phyloP scores from a whole-genome alignment of 2,888 invertebrate genomes.

The Drosophila borborema region DNA sequence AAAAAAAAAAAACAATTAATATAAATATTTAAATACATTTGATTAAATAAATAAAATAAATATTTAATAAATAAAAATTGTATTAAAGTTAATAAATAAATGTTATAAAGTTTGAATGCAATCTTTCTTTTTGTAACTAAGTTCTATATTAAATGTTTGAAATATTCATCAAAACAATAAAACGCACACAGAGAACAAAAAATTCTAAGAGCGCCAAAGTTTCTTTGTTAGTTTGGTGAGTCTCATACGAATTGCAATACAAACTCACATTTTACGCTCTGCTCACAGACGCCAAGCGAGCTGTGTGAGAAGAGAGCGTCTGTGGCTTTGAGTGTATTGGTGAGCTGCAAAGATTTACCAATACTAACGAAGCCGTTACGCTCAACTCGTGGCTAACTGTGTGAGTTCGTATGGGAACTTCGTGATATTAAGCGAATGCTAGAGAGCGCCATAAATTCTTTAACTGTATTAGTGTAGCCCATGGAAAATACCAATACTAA shows the following conservation, averaged over 20 bases:
- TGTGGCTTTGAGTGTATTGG: conserved; percentile 35
- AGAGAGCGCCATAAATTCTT: conserved; percentile 31
- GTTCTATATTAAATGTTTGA: neutral
- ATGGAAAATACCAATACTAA: conserved; percentile 36
- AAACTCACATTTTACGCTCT: conserved; percentile 10
- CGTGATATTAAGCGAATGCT: conserved; percentile 13
- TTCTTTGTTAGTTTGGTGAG: conserved; percentile 32
- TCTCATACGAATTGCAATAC: conserved; percentile 17
- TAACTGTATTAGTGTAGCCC: conserved; percentile 34
- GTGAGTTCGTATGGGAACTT: conserved; percentile 15
- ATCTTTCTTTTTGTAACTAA: too few species aligned
- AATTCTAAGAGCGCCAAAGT: conserved; percentile 24
- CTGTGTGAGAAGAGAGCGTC: conserved; percentile 43
- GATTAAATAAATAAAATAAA: neutral
- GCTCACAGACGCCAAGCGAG: neutral
- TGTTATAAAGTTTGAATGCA: too few species aligned
- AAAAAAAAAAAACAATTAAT: too few species aligned
- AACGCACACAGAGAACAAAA: conserved; percentile 50
- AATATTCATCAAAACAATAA: conserved; percentile 4
- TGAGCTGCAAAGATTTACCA: conserved; percentile 15
- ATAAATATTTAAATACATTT: too few species aligned
- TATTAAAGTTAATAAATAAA: neutral
- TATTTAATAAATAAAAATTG: neutral
- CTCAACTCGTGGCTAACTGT: conserved; percentile 3
- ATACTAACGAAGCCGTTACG: conserved; percentile 10